These are phyloP conservation scores for Tetraodon nigroviridis DNA, from an alignment of 2,113 vertebrate species.

Conservation along the genomic window DNA sequence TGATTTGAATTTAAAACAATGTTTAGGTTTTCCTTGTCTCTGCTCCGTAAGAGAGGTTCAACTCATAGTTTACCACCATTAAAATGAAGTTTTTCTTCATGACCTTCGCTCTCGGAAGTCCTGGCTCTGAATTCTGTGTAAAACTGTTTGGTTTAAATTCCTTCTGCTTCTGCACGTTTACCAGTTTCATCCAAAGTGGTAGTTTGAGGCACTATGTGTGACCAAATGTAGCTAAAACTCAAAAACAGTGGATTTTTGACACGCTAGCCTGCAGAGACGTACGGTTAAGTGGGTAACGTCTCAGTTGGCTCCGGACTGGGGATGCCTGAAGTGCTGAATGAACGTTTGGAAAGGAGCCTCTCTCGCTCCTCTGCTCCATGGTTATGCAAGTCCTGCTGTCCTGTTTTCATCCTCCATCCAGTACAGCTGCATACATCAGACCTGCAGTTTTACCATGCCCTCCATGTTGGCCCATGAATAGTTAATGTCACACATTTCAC, in stretches of 20 bases:
- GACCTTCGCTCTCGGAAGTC: neutral
- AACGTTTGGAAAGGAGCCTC: slow-evolving; percentile 33
- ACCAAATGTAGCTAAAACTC: too few relatives aligned
- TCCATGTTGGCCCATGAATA: slow-evolving; percentile 17
- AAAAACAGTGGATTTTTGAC: too few relatives aligned
- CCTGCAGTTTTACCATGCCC: slow-evolving; percentile 12
- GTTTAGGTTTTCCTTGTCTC: too few relatives aligned
- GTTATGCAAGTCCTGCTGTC: slow-evolving; percentile 41
- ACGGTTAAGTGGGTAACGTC: slow-evolving; percentile 32
- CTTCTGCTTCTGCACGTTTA: too few relatives aligned
- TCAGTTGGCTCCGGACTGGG: slow-evolving; percentile 16
- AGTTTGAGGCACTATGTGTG: too few relatives aligned
- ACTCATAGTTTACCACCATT: neutral
- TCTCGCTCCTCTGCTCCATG: slow-evolving; percentile 15
- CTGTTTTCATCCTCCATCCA: slow-evolving; percentile 12
- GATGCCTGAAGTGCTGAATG: slow-evolving; percentile 19
- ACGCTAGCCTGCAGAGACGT: too few relatives aligned
- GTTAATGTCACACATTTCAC: neutral
- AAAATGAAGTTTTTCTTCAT: neutral
- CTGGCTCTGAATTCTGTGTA: too few relatives aligned
- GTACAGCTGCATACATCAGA: neutral
- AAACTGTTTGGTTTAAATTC: too few relatives aligned
- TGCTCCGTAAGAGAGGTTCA: too few relatives aligned
- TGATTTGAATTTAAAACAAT: too few relatives aligned
- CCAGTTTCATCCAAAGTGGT: too few relatives aligned